Evolutionary conservation across 2,113 vertebrate genomes (phyloP), one percentile per base, ranked within the genome.

Genomic region (Australoheros scitulus): DNA sequence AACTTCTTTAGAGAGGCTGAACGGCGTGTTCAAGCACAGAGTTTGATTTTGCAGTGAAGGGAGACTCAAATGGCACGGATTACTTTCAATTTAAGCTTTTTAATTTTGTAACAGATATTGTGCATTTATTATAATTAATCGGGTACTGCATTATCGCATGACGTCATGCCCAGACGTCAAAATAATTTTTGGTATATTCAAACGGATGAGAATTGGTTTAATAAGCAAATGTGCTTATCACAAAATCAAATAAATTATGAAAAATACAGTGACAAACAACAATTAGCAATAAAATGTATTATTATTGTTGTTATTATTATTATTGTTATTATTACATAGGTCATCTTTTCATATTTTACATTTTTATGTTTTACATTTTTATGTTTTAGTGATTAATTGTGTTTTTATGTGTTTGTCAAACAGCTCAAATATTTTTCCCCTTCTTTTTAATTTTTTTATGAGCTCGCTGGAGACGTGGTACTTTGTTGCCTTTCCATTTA

Each of bases 401-500:
- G 20, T 17, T 59, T 77, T 56, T 47, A 20, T 26, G 20, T 43
- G 13, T 26, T 43, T 56, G 47, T 61, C 65, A 75, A 68, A 61
- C 36, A 47, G 17, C 43, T 55, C n/a, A 18, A 6, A 43, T 26
- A 1, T 52, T 59, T 76, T 5, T 2, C 17, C 10, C 11, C 17
- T 52, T 72, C 43, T 14, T 52, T 52, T 1, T 17, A 22, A 3
- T 1, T 5, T 64, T 52, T 70, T 72, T 26, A 68, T 61, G 14
- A 81, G 56, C 55, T 61, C 60, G 15, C 15, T 43, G 38, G 11
- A 80, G 29, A 60, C 24, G 59, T 34, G 59, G 68, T 32, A 38
- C 59, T 36, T 36, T 47, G 55, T 81, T 86, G 24, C 56, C 9
- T 65, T 79, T 80, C 24, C 70, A 63, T 81, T 77, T 17, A 65